phyloP scores from a whole-genome alignment of 2,797 vertebrate species.

The Sebastes hubbsi region DNA sequence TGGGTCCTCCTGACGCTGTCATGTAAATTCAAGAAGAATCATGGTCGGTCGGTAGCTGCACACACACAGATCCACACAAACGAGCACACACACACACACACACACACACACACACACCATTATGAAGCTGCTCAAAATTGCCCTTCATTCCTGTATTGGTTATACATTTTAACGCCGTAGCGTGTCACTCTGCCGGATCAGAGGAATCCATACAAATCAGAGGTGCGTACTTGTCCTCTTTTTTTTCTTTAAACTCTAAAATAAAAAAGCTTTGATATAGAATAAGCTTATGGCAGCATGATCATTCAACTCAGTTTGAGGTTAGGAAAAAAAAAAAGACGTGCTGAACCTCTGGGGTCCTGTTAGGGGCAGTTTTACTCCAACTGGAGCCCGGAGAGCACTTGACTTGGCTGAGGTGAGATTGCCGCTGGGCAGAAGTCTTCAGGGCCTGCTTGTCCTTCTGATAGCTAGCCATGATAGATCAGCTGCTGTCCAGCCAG shows the following conservation, averaged over 20 bases:
- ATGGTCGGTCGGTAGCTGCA: constrained; percentile 42
- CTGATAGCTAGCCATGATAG: constrained; percentile 83
- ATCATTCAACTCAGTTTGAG: constrained; percentile 64
- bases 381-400: constrained; percentile 75
- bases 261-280: constrained; percentile 66
- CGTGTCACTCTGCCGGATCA: constrained; percentile 13
- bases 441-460: constrained; percentile 79
- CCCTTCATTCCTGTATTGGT: constrained; percentile 20
- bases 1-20: constrained; percentile 69
- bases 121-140: constrained; percentile 28
- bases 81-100: neutral
- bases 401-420: constrained; percentile 81
- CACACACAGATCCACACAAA: constrained; percentile 7
- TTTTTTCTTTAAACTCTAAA: constrained; percentile 43
- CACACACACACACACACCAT: neutral
- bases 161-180: neutral
- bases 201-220: constrained; percentile 39
- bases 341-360: constrained; percentile 71
- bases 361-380: constrained; percentile 75
- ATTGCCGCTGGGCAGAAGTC: constrained; percentile 77
- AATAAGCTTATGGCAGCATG: constrained; percentile 58
- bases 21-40: constrained; percentile 75
- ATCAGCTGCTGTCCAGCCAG: constrained; percentile 76
- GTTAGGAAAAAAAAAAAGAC: constrained; percentile 28
- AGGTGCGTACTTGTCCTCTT: constrained; percentile 26